Percentiles rank a stretch among this genome's conserved stretches.
Conservation (phyloP, 2,888 invertebrate genomes). For the Drosophila helvetica region DNA sequence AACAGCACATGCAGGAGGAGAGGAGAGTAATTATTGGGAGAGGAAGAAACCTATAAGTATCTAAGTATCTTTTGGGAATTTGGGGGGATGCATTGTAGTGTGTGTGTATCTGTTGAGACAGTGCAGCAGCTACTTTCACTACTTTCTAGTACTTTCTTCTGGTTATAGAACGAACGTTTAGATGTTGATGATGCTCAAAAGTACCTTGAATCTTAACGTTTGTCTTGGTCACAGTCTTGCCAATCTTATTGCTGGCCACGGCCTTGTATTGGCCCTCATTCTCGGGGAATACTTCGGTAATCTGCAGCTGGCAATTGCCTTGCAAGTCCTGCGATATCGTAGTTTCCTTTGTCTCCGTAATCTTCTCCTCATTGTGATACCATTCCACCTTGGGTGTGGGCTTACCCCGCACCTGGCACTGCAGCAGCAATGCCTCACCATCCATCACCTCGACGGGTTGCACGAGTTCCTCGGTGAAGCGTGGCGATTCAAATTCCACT, state of each 20-base stretch:
- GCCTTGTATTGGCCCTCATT: conserved; percentile 95
- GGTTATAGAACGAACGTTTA: conserved; percentile 51
- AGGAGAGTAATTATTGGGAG: conserved; percentile 49
- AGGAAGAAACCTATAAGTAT: conserved; percentile 56
- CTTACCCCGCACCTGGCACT: conserved; percentile 89
- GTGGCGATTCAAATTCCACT: conserved; percentile 88
- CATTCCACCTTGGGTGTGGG: conserved; percentile 92
- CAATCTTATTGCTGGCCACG: conserved; percentile 91
- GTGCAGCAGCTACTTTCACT: conserved; percentile 7
- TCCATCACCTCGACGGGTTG: conserved; percentile 93
- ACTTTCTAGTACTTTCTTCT: conserved; percentile 46
- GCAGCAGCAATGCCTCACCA: conserved; percentile 92
- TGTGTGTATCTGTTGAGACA: conserved; percentile 14
- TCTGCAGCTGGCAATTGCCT: conserved; percentile 91
- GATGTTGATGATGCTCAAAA: conserved; percentile 40
- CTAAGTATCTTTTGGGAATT: conserved; percentile 15
- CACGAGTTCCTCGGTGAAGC: conserved; percentile 88
- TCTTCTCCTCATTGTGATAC: conserved; percentile 89
- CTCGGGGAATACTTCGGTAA: conserved; percentile 95
- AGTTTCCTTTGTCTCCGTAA: conserved; percentile 91
- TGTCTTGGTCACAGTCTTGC: conserved; percentile 91
- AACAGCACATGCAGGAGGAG: conserved; percentile 60
- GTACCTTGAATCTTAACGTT: conserved; percentile 93
- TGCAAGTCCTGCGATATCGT: conserved; percentile 90
- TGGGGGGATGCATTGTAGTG: conserved; percentile 51